Percentiles rank a stretch among this genome's conserved stretches.
phyloP scores from a whole-genome alignment of 1,140 invertebrate genomes.

The Alviniconcha marisindica region DNA sequence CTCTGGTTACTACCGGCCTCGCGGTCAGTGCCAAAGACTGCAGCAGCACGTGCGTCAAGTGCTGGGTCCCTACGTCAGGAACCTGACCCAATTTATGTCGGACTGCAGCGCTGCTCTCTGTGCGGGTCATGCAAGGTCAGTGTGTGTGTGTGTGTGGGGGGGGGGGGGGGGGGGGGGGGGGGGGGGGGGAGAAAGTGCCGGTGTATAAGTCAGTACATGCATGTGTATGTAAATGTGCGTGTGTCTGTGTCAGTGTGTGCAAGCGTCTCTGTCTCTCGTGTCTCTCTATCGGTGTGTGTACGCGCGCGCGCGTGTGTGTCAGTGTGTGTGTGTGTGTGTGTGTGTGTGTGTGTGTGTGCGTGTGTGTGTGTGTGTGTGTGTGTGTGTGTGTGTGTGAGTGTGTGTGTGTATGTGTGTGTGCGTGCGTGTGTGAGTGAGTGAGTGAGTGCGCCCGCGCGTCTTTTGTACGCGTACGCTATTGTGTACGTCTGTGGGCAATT shows the following conservation, averaged over 20 bases:
- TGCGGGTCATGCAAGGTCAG: constrained; percentile 24
- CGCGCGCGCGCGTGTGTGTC: no score
- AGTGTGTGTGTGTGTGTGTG: no score
- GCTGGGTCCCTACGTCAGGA: constrained; percentile 47
- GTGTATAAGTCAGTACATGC: no score
- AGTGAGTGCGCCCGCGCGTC: not conserved
- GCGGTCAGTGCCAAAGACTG: constrained; percentile 41
- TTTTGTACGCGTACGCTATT: no score
- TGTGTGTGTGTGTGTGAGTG: constrained; percentile 7
- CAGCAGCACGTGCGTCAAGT: constrained; percentile 40
- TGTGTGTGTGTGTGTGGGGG: constrained; percentile 42
- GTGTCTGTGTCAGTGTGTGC: no score
- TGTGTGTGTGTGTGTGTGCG: no score
- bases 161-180: no score
- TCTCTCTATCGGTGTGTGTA: no score
- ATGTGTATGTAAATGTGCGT: no score
- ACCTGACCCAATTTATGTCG: constrained; percentile 42
- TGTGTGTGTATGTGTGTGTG: constrained; percentile 24
- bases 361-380: not conserved
- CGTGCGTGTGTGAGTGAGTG: not conserved
- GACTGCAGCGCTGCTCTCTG: constrained; percentile 40
- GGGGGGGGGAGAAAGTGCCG: no score
- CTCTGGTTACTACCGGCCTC: constrained; percentile 26
- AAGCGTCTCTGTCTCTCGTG: no score
- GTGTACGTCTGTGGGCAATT: no score